These are phyloP conservation scores for Limnephilus marmoratus DNA, from an alignment of 2,888 invertebrate species.

Conservation along the genomic window DNA sequence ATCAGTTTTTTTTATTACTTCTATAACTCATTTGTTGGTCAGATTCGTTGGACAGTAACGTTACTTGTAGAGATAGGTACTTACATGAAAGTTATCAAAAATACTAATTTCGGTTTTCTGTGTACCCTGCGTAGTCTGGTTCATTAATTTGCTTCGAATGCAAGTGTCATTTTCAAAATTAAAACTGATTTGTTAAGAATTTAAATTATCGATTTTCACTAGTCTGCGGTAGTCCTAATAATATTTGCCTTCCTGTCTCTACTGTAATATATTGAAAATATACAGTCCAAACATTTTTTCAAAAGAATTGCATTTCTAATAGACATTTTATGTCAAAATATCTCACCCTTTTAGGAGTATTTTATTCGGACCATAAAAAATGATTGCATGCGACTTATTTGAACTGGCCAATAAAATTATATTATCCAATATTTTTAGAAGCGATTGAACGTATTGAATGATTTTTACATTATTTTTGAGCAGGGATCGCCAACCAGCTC, in stretches of 20 bases:
- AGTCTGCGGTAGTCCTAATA: not conserved
- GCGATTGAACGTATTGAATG: conserved; percentile 56
- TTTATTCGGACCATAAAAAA: conserved; percentile 43
- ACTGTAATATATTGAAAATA: not conserved
- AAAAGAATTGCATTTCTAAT: not conserved
- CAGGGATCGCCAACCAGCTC: not conserved
- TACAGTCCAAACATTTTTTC: not conserved
- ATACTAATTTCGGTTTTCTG: too few species aligned
- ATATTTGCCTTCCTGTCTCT: not conserved
- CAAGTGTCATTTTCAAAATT: too few species aligned
- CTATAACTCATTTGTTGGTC: too few species aligned
- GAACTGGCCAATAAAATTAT: conserved; percentile 57
- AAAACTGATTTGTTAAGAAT: too few species aligned
- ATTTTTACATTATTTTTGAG: conserved; percentile 51
- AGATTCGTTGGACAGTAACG: too few species aligned
- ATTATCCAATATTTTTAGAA: conserved; percentile 55
- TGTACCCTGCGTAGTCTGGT: too few species aligned
- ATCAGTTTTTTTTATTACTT: too few species aligned
- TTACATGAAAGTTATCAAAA: too few species aligned
- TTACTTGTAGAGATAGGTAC: too few species aligned
- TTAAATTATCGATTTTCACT: too few species aligned
- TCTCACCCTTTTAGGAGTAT: not conserved
- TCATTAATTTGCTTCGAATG: too few species aligned
- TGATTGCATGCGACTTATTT: conserved; percentile 43
- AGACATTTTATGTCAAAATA: not conserved